Percentiles rank a stretch among this genome's conserved stretches.
Conservation (phyloP, 2,113 vertebrate genomes). For the Bothrops jararaca region DNA sequence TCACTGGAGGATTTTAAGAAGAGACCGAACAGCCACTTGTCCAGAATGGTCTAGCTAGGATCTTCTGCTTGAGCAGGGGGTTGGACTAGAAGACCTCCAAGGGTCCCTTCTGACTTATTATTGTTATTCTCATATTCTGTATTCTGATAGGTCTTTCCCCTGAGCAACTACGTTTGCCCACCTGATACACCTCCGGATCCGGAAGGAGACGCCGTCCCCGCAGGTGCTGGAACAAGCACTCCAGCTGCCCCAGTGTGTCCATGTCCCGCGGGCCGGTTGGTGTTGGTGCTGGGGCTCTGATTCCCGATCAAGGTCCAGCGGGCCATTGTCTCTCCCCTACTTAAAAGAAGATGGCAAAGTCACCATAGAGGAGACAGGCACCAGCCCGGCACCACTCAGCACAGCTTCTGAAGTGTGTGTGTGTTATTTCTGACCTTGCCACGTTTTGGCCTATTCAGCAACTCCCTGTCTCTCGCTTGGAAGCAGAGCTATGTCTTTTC, state of each 20-base stretch:
- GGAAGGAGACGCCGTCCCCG: slow-evolving; percentile 60
- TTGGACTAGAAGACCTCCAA: background rate
- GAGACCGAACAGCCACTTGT: background rate
- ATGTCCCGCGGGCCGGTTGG: slow-evolving; percentile 15
- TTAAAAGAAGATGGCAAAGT: slow-evolving; percentile 45
- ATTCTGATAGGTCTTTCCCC: background rate
- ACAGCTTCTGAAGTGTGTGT: background rate
- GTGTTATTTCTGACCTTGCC: background rate
- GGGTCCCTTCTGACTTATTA: background rate
- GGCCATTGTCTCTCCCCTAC: slow-evolving; percentile 45
- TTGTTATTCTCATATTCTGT: background rate
- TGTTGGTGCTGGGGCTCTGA: background rate
- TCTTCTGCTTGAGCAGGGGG: background rate
- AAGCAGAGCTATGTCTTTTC: background rate
- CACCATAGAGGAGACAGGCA: background rate
- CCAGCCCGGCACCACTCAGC: background rate
- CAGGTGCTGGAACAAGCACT: slow-evolving; percentile 74
- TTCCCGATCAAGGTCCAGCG: background rate
- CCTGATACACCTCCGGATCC: slow-evolving; percentile 66
- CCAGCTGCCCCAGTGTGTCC: slow-evolving; percentile 72
- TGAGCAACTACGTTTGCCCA: slow-evolving; percentile 37
- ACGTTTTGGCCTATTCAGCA: background rate
- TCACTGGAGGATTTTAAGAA: background rate
- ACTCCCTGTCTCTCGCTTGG: background rate
- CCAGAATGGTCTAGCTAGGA: too few species aligned